Percentiles rank a stretch among this genome's conserved stretches.
These are phyloP conservation scores for Carcharodon carcharias DNA, from an alignment of 2,797 vertebrate genomes.

Conservation along the genomic window DNA sequence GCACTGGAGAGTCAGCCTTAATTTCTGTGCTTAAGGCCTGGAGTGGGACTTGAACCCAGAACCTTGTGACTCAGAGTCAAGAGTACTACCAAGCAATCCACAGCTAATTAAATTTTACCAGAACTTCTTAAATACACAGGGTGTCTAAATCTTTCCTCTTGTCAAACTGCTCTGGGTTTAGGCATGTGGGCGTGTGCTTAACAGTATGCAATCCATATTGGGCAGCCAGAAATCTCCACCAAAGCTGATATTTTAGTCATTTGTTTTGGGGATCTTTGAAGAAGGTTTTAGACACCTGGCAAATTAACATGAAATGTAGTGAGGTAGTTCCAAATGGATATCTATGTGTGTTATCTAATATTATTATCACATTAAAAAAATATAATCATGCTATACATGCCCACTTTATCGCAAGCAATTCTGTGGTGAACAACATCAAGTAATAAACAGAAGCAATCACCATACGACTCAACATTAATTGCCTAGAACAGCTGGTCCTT, in stretches of 20 bases:
- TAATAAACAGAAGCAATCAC: background rate
- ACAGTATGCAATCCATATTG: too few relatives aligned
- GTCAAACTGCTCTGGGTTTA: too few relatives aligned
- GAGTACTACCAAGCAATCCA: too few relatives aligned
- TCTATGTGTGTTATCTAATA: background rate
- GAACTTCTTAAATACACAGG: too few relatives aligned
- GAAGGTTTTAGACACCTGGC: background rate
- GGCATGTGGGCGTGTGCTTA: too few relatives aligned
- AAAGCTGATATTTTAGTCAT: background rate
- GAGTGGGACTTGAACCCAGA: too few relatives aligned
- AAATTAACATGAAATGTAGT: background rate
- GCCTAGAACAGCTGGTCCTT: background rate
- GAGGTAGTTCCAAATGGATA: background rate
- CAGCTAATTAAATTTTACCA: too few relatives aligned
- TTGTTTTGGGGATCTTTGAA: background rate
- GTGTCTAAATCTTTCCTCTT: too few relatives aligned
- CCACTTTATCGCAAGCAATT: background rate
- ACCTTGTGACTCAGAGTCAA: too few relatives aligned
- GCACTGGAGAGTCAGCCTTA: too few relatives aligned
- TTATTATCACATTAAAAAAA: background rate
- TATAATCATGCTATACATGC: background rate
- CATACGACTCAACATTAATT: constrained; percentile 20
- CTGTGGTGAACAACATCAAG: constrained; percentile 10
- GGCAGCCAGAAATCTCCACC: background rate
- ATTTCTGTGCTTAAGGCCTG: too few relatives aligned